Evolutionary conservation across 2,113 vertebrate genomes (phyloP), one percentile per base, ranked within the genome.

Genomic region (Talpa occidentalis): DNA sequence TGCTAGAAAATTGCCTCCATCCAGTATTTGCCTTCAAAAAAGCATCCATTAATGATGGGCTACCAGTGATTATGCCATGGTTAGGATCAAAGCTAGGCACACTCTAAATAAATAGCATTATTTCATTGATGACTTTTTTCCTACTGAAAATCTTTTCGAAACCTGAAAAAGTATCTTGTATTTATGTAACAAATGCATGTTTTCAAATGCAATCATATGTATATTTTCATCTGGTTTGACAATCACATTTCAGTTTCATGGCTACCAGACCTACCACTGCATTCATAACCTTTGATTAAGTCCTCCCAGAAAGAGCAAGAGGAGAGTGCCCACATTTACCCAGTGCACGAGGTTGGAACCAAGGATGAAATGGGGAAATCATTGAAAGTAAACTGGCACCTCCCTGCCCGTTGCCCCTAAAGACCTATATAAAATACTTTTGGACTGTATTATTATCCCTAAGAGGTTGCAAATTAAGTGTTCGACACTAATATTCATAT

Each of bases 141-240:
- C 69, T 66, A 80, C 32, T 70, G 21, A 91, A 19, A 85, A 62
- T 64, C 37, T 10, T 81, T 86, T 67, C 26, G 73, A 90, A 74
- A 1, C 10, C 72, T 74, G 32, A 28, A 52, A 91, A 59, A 56
- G 32, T 10, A 69, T 24, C 15, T 74, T 32, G 3, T 74, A 42
- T 82, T 89, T 82, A 4, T 40, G 52, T 64, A 84, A 76, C 42
- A 81, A 47, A 44, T 42, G 9, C 9, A 9, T 56, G 7, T 49
- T 88, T 88, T 94, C 73, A 85, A 72, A 78, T 9, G 6, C 47
- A 88, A 16, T 47, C 80, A 28, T 19, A 22, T 49, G 0, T 62
- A 59, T 79, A 56, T 92, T 92, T 21, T 82, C 42, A 74, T 73
- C 93, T 95, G n/a, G 19, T 67, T 21, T 88, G 40, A 66, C n/a